Percentiles rank a stretch among this genome's conserved stretches.
These are phyloP conservation scores for Drosophila pseudotalamancana DNA, from an alignment of 2,888 invertebrate species.

Conservation along the genomic window DNA sequence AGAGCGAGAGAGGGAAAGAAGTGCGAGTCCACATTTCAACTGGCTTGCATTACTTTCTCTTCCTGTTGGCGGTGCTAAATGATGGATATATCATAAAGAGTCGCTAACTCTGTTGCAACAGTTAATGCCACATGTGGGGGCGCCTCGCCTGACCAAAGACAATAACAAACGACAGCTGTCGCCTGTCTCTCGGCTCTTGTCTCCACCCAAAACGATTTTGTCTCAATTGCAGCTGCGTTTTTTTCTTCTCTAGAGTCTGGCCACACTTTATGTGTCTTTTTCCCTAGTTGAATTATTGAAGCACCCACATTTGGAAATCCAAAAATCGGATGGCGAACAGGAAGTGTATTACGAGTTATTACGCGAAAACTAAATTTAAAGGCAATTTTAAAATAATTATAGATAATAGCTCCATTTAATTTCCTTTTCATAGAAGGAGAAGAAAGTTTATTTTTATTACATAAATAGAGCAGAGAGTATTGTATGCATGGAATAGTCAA, in stretches of 20 bases:
- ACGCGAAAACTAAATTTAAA: too few relatives aligned
- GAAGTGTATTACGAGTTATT: too few relatives aligned
- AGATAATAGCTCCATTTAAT: too few relatives aligned
- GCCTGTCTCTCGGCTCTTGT: conserved; percentile 26
- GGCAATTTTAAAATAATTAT: too few relatives aligned
- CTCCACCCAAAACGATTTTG: conserved; percentile 32
- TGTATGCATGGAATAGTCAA: too few relatives aligned
- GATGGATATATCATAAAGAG: conserved; percentile 63
- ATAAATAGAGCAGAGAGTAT: too few relatives aligned
- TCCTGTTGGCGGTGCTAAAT: conserved; percentile 77
- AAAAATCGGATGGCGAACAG: background rate
- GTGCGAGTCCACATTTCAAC: conserved; percentile 12
- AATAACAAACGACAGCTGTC: conserved; percentile 70
- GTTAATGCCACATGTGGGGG: conserved; percentile 44
- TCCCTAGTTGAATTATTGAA: conserved; percentile 3
- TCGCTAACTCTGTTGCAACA: background rate
- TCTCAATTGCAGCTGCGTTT: conserved; percentile 50
- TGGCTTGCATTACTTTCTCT: conserved; percentile 74
- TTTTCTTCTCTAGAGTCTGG: conserved; percentile 16
- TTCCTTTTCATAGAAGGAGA: too few relatives aligned
- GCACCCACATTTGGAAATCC: conserved; percentile 14
- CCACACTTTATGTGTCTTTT: conserved; percentile 12
- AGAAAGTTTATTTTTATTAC: too few relatives aligned
- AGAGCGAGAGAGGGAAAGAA: conserved; percentile 18
- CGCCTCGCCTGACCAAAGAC: conserved; percentile 32